Evolutionary conservation across 2,797 vertebrate genomes (phyloP), one percentile per base, ranked within the genome.

Genomic region (Sandelia bainsii): DNA sequence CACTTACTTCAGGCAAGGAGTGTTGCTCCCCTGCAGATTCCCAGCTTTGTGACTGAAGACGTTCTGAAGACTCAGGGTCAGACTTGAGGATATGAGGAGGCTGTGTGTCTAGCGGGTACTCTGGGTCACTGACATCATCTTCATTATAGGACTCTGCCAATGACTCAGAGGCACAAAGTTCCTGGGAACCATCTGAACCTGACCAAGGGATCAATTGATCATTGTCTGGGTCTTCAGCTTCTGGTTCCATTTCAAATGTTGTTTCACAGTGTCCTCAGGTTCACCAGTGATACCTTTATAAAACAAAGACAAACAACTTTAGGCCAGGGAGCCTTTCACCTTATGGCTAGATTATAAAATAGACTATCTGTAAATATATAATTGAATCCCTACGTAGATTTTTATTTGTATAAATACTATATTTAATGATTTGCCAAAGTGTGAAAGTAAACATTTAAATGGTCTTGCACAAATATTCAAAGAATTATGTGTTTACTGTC

Each of bases 11-110:
- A 19, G 90, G 62, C 29, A 89, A 87, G 45, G 91, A 93, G 45
- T 93, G 75, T 65, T 95, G 87, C 81, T 96, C 93, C 46, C 94
- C 87, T 83, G 89, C 48, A 56, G 91, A 58, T 62, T 85, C 80
- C 91, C 91, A 62, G 78, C 88, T 65, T 29, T 81, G 64, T 34
- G 76, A 67, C 8, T 82, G 72, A 77, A 59, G 75, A 40, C 1
- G 1, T 56, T 82, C 72, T 63, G 52, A 69, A 49, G 75, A 80
- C 42, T 59, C 20, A 54, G 37, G 82, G 80, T 77, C 80, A 61
- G 69, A 86, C 13, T 62, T 82, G 46, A 67, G 83, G 49, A 82
- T 79, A 53, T 74, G 82, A 76, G 62, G 40, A 59, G 39, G 52
- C 10, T 72, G 68, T 62, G 71, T 56, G 16, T 85, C 88, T 60